Percentiles rank a stretch among this genome's conserved stretches.
phyloP scores from a whole-genome alignment of 2,888 invertebrate species.

The Parnassius mnemosyne region DNA sequence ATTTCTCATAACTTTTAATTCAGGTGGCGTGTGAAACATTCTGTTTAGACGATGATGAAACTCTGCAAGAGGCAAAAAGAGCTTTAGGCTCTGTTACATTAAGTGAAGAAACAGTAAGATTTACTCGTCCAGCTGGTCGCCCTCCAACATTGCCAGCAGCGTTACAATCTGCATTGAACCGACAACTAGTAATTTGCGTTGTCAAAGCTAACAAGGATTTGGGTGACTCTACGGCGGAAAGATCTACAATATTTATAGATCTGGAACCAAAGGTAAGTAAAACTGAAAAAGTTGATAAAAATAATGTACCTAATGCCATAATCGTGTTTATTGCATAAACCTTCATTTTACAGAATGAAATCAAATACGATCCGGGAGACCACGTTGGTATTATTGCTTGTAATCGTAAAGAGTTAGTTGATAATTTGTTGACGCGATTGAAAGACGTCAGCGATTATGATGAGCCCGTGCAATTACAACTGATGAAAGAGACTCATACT shows the following conservation, averaged over 20 bases:
- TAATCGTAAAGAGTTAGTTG: constrained; percentile 89
- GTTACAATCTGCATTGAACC: constrained; percentile 64
- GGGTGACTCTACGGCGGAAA: constrained; percentile 81
- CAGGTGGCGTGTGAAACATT: constrained; percentile 96
- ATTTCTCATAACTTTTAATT: neutral
- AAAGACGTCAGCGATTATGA: constrained; percentile 85
- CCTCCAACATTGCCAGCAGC: constrained; percentile 57
- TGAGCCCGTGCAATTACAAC: constrained; percentile 87
- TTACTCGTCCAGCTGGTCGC: constrained; percentile 78
- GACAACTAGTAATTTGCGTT: constrained; percentile 76
- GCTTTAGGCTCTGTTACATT: constrained; percentile 89
- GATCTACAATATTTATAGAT: constrained; percentile 83
- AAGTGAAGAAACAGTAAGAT: constrained; percentile 88
- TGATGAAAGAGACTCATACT: constrained; percentile 92
- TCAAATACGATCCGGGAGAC: constrained; percentile 93
- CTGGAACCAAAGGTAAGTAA: constrained; percentile 75
- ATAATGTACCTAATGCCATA: neutral
- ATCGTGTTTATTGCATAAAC: neutral
- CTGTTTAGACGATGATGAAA: constrained; percentile 94
- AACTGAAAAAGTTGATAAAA: neutral
- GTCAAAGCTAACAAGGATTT: constrained; percentile 82
- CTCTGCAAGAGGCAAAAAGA: constrained; percentile 90
- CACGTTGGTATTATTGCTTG: constrained; percentile 95
- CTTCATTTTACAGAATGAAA: constrained; percentile 60
- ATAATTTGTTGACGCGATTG: constrained; percentile 86